phyloP scores from a whole-genome alignment of 2,113 vertebrate genomes.

The Sebastes schlegelii region DNA sequence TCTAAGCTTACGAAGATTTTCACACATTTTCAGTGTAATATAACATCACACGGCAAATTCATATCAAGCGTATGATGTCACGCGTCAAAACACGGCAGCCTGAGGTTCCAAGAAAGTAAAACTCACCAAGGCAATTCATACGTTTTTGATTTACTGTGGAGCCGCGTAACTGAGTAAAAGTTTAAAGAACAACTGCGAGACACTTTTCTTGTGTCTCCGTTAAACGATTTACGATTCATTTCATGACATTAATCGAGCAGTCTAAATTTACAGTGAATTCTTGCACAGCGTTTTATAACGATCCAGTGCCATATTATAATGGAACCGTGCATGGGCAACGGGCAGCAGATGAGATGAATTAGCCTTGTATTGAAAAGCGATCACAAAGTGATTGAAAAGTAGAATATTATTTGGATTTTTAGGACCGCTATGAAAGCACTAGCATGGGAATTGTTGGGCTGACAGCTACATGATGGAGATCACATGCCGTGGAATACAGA shows the following conservation, averaged over 20 bases:
- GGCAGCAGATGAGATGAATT: background rate
- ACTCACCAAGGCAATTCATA: background rate
- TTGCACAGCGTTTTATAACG: background rate
- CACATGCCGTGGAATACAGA: conserved; percentile 27
- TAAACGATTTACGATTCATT: conserved; percentile 9
- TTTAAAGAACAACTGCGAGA: conserved; percentile 2
- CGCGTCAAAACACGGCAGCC: conserved; percentile 7
- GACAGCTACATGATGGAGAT: conserved; percentile 42
- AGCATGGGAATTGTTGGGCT: conserved; percentile 30
- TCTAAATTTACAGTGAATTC: background rate
- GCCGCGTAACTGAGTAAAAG: conserved; percentile 4
- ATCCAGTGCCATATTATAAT: conserved; percentile 13
- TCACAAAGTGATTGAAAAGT: conserved; percentile 34
- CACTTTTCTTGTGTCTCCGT: conserved; percentile 19
- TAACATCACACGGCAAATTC: conserved; percentile 11
- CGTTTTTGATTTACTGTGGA: conserved; percentile 36
- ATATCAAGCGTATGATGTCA: conserved; percentile 24
- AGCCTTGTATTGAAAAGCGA: conserved; percentile 17
- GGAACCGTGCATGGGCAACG: background rate
- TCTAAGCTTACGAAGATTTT: background rate
- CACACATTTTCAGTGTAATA: background rate
- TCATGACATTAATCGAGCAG: conserved; percentile 3
- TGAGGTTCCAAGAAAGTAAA: conserved; percentile 36
- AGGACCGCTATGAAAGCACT: conserved; percentile 21
- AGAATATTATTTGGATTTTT: conserved; percentile 28